These are phyloP conservation scores for Rhadina sibilatrix DNA, from an alignment of 2,113 vertebrate species.

Conservation along the genomic window DNA sequence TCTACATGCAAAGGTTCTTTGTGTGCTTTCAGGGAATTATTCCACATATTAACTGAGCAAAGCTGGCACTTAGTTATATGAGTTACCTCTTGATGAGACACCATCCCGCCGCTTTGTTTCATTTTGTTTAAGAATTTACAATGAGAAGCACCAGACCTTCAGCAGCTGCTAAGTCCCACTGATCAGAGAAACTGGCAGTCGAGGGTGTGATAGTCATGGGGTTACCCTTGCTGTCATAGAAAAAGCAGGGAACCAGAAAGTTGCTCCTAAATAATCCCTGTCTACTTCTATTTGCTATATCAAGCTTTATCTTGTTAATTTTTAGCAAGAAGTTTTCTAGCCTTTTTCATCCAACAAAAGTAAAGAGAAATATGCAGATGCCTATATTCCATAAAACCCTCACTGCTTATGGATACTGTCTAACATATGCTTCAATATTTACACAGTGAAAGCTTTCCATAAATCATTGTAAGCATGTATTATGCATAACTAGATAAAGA, in stretches of 20 bases:
- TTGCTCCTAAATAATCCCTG: neutral
- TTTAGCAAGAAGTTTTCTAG: neutral
- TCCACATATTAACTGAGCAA: neutral
- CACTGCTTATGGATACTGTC: neutral
- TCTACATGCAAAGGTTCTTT: neutral
- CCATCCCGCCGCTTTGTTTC: neutral
- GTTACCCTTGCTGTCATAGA: neutral
- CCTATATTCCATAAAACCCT: neutral
- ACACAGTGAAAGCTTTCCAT: constrained; percentile 12
- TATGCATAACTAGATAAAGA: constrained; percentile 50
- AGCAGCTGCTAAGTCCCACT: neutral
- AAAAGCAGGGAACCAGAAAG: neutral
- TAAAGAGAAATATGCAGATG: neutral
- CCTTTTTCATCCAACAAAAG: neutral
- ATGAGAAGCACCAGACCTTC: neutral
- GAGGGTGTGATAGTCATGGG: neutral
- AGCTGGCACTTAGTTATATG: neutral
- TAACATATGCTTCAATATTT: constrained; percentile 43
- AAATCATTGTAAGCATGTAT: constrained; percentile 10
- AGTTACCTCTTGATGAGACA: neutral
- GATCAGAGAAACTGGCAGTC: neutral
- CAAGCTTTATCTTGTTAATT: neutral
- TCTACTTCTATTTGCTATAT: neutral
- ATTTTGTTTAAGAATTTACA: neutral
- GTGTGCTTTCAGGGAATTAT: neutral